These are phyloP conservation scores for Ormia ochracea DNA, from an alignment of 2,888 invertebrate genomes.

Conservation along the genomic window DNA sequence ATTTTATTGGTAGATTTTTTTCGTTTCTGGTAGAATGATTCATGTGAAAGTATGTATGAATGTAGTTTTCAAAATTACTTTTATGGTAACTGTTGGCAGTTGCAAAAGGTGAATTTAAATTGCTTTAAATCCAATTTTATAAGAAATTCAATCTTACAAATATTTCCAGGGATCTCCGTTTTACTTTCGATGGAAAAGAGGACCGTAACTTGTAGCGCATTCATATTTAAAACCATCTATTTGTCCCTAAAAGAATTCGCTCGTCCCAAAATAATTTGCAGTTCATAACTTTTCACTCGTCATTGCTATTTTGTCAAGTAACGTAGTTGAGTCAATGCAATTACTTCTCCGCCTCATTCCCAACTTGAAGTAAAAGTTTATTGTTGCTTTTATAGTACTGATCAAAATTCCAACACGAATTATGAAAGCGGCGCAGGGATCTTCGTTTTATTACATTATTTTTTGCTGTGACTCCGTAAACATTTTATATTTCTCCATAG, in stretches of 20 bases:
- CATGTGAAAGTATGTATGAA: background rate
- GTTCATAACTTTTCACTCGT: too few species aligned
- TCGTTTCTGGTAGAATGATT: background rate
- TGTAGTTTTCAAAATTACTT: too few species aligned
- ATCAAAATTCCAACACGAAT: constrained; percentile 65
- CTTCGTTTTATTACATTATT: background rate
- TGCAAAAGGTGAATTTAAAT: too few species aligned
- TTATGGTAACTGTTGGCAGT: too few species aligned
- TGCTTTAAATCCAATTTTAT: too few species aligned
- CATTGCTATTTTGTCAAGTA: background rate
- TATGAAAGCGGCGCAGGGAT: constrained; percentile 1
- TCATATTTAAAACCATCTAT: too few species aligned
- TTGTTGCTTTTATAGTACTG: constrained; percentile 57
- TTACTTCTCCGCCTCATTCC: background rate
- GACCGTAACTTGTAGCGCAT: too few species aligned
- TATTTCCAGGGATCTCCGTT: too few species aligned
- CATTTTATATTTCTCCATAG: constrained; percentile 4
- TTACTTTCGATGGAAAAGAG: too few species aligned
- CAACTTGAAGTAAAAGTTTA: constrained; percentile 55
- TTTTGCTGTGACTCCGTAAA: background rate
- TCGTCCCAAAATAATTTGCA: too few species aligned
- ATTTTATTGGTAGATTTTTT: constrained; percentile 15
- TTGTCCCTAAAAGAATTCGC: too few species aligned
- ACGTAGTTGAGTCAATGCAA: background rate
- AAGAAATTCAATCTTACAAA: too few species aligned